Conservation (phyloP, 37 sponge, comb jelly and placozoan species). For the Bolinopsis microptera region DNA sequence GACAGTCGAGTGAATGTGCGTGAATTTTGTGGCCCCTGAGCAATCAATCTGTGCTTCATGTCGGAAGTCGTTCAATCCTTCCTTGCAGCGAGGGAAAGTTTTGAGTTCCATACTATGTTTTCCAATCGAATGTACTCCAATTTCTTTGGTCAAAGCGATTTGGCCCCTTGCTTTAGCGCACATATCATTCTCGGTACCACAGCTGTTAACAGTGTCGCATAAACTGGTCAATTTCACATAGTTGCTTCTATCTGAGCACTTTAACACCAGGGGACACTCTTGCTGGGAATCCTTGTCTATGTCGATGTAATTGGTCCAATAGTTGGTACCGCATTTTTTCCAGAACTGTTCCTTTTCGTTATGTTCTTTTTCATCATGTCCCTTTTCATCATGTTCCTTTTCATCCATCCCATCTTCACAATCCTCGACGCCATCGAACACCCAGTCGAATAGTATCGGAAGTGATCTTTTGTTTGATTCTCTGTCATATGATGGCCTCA, state of each 20-base stretch:
- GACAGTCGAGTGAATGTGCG: too few species aligned
- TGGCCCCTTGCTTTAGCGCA: not conserved
- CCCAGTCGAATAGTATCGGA: not conserved
- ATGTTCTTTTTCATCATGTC: not conserved
- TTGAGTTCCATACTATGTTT: not conserved
- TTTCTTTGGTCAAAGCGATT: not conserved
- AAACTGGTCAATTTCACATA: not conserved
- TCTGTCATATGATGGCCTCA: not conserved
- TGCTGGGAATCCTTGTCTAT: not conserved
- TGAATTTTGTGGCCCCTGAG: too few species aligned
- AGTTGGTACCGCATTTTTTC: not conserved
- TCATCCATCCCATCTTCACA: not conserved
- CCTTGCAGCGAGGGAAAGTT: not conserved
- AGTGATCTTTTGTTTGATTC: not conserved
- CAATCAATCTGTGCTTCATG: not conserved
- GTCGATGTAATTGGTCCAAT: not conserved
- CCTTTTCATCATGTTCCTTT: not conserved
- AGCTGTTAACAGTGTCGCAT: not conserved
- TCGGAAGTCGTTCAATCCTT: not conserved
- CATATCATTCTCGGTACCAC: not conserved
- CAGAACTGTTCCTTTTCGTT: not conserved
- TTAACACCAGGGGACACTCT: too few species aligned
- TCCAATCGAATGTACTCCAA: not conserved
- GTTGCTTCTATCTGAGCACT: not conserved
- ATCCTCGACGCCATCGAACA: not conserved